Percentiles rank a stretch among this genome's conserved stretches.
These are phyloP conservation scores for Oceanodroma leucorhoa DNA, from an alignment of 2,797 vertebrate genomes.

Conservation along the genomic window DNA sequence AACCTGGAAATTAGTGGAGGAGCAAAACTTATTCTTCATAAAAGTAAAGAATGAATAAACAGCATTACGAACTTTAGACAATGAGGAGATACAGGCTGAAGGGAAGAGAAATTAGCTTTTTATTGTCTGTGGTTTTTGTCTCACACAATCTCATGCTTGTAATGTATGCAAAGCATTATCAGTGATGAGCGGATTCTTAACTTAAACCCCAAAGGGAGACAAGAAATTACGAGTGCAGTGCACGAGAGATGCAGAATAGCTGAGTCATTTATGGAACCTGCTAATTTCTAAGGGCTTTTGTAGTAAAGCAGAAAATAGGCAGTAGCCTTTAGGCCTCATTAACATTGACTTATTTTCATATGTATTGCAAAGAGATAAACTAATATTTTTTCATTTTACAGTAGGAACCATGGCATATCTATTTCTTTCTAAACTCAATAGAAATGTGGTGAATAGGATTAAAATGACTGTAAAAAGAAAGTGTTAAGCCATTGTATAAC, in stretches of 20 bases:
- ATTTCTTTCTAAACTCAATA: neutral
- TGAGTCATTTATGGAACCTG: neutral
- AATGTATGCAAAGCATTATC: fast-evolving
- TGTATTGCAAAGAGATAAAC: neutral
- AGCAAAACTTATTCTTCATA: neutral
- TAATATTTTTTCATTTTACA: neutral
- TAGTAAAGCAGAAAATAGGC: neutral
- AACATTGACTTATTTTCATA: neutral
- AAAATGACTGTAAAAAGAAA: neutral
- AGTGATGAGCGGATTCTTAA: neutral
- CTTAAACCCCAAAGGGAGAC: neutral
- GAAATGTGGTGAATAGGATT: neutral
- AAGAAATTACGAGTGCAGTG: neutral
- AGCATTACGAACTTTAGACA: neutral
- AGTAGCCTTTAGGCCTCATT: neutral
- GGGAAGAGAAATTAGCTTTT: neutral
- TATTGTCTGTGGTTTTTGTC: neutral
- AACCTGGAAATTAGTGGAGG: neutral
- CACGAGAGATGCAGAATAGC: neutral
- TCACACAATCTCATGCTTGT: neutral
- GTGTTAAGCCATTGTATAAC: neutral
- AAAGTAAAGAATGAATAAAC: neutral
- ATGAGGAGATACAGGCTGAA: neutral
- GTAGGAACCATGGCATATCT: neutral
- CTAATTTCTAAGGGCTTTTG: neutral